phyloP scores from a whole-genome alignment of 2,113 vertebrate species.

The Synodontis membranacea region DNA sequence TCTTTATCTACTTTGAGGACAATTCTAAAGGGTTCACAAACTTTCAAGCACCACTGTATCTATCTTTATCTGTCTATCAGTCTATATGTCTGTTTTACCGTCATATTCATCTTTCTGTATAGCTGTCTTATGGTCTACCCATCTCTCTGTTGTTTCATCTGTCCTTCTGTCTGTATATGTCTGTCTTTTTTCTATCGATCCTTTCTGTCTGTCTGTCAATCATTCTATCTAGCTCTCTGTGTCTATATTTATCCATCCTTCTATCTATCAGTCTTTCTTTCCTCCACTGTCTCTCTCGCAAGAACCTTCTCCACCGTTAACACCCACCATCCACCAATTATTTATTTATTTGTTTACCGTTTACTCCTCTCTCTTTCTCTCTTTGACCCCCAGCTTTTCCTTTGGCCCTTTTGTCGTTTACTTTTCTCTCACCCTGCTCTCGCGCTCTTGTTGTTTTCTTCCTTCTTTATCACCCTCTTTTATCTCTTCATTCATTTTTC shows the following conservation, averaged over 20 bases:
- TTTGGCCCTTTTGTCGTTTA: conserved; percentile 50
- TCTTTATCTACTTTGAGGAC: no score
- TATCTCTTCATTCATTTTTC: conserved; percentile 54
- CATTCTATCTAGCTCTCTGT: neutral
- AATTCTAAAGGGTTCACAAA: no score
- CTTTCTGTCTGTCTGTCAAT: neutral
- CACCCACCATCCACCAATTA: neutral
- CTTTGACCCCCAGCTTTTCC: conserved; percentile 19
- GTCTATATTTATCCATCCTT: neutral
- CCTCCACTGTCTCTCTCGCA: neutral
- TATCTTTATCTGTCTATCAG: neutral
- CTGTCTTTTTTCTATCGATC: no score
- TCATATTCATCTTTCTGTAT: neutral
- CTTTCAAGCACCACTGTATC: no score
- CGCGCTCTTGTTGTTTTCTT: conserved; percentile 27
- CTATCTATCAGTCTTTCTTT: conserved; percentile 1
- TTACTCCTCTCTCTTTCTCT: conserved; percentile 21
- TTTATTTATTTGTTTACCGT: conserved; percentile 24
- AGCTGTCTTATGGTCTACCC: neutral
- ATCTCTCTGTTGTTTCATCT: neutral
- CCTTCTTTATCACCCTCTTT: conserved; percentile 48
- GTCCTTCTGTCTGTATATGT: neutral
- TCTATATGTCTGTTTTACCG: neutral
- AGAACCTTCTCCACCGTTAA: neutral
- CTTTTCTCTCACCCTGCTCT: conserved; percentile 39